Evolutionary conservation across 2,888 invertebrate genomes (phyloP).

Genomic region (Dilophus febrilis): DNA sequence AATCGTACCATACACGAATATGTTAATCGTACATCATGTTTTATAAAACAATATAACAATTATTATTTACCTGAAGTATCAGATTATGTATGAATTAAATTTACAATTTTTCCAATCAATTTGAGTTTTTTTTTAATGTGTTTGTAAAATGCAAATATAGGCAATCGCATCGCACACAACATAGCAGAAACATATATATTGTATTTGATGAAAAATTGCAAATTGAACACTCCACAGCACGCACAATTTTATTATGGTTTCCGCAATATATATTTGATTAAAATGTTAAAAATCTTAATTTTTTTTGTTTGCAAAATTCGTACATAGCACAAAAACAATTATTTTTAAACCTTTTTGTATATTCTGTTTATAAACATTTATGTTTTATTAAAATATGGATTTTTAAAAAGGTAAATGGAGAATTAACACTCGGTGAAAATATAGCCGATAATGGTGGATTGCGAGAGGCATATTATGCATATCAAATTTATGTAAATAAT

Average conservation of each 20-base stretch:
- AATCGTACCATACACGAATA: slow-evolving; percentile 59
- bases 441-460: slow-evolving; percentile 73
- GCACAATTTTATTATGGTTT: not conserved
- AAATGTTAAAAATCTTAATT: no score
- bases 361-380: no score
- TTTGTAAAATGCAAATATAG: no score
- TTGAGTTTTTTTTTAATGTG: not conserved
- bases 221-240: slow-evolving; percentile 1
- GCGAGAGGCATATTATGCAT: slow-evolving; percentile 52
- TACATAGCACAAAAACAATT: no score
- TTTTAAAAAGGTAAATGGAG: slow-evolving; percentile 62
- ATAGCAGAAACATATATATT: not conserved
- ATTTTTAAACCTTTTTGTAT: no score
- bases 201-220: not conserved
- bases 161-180: no score
- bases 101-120: no score
- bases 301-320: no score
- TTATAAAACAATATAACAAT: slow-evolving; percentile 64
- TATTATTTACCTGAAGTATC: slow-evolving; percentile 46
- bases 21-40: slow-evolving; percentile 61
- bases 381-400: no score
- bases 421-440: slow-evolving; percentile 61
- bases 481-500: slow-evolving; percentile 38
- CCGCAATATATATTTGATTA: no score
- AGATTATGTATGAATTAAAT: slow-evolving; percentile 41